Percentiles rank a stretch among this genome's conserved stretches.
Evolutionary conservation across 2,113 vertebrate species (phyloP).

Genomic region (Zeus faber): DNA sequence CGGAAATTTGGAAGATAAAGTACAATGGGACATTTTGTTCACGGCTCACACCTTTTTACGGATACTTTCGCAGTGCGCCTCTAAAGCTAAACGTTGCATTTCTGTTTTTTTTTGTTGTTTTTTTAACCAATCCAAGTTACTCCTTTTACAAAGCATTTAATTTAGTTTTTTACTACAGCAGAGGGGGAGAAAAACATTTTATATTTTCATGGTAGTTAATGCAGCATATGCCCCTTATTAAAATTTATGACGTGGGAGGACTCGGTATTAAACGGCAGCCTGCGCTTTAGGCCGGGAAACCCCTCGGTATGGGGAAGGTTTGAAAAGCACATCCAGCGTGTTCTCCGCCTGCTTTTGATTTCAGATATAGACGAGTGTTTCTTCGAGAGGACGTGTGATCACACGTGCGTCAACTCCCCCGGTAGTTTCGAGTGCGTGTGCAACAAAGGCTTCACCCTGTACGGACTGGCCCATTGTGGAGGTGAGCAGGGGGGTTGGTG

Average conservation of each 20-base stretch:
- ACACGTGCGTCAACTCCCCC: conserved; percentile 91
- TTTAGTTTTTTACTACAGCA: too few relatives aligned
- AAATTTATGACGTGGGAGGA: conserved; percentile 17
- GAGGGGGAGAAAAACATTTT: too few relatives aligned
- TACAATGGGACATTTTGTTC: too few relatives aligned
- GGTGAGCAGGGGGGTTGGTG: conserved; percentile 72
- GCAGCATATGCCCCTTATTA: not conserved
- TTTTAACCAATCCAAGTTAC: too few relatives aligned
- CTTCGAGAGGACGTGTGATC: conserved; percentile 93
- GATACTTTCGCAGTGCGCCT: too few relatives aligned
- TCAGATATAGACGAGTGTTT: conserved; percentile 97
- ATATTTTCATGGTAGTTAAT: too few relatives aligned
- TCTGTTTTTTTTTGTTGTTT: too few relatives aligned
- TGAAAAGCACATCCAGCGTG: conserved; percentile 54
- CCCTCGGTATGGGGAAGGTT: conserved; percentile 40
- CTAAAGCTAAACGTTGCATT: too few relatives aligned
- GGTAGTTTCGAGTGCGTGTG: conserved; percentile 91
- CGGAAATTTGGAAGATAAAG: not conserved
- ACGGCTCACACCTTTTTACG: too few relatives aligned
- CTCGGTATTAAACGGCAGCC: conserved; percentile 21
- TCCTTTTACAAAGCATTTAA: not conserved
- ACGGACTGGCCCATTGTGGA: conserved; percentile 93
- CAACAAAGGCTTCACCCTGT: conserved; percentile 89
- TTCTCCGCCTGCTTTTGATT: conserved; percentile 63
- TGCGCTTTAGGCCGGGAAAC: conserved; percentile 46